Conservation (phyloP, 2,113 vertebrate genomes). For the Irena cyanogastra region DNA sequence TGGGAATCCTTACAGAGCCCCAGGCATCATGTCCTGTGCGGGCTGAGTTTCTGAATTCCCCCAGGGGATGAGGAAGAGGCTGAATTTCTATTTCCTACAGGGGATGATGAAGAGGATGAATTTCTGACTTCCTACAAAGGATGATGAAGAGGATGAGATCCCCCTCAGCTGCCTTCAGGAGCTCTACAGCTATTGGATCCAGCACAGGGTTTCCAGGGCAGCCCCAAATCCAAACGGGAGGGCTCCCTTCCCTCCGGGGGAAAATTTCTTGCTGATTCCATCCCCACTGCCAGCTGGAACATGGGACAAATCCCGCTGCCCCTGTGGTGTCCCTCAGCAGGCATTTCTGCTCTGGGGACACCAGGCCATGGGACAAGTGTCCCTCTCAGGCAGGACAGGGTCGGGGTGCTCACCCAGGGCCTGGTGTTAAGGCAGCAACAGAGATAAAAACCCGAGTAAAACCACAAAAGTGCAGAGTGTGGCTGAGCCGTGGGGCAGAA, state of each 20-base stretch:
- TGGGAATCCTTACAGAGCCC: neutral
- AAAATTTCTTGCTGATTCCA: neutral
- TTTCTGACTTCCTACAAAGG: neutral
- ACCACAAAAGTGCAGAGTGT: slow-evolving; percentile 33
- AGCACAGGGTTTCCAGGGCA: neutral
- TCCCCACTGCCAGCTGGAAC: neutral
- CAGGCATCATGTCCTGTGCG: rapidly evolving
- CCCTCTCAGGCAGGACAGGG: neutral
- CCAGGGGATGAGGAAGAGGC: rapidly evolving
- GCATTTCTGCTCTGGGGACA: neutral
- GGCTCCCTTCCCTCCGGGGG: rapidly evolving
- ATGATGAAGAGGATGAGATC: neutral
- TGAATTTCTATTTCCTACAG: neutral
- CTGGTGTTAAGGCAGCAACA: slow-evolving; percentile 1
- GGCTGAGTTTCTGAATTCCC: neutral
- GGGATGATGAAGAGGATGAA: neutral
- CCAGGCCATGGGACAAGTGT: neutral
- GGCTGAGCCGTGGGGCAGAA: slow-evolving; percentile 72
- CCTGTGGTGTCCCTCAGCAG: neutral
- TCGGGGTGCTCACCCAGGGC: rapidly evolving
- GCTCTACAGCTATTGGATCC: neutral
- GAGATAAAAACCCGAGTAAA: slow-evolving; percentile 62
- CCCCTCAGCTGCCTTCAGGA: neutral
- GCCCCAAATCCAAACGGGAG: neutral
- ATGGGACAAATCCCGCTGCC: neutral